phyloP scores from a whole-genome alignment of 2,888 invertebrate genomes.

The Ypsolopha sequella region DNA sequence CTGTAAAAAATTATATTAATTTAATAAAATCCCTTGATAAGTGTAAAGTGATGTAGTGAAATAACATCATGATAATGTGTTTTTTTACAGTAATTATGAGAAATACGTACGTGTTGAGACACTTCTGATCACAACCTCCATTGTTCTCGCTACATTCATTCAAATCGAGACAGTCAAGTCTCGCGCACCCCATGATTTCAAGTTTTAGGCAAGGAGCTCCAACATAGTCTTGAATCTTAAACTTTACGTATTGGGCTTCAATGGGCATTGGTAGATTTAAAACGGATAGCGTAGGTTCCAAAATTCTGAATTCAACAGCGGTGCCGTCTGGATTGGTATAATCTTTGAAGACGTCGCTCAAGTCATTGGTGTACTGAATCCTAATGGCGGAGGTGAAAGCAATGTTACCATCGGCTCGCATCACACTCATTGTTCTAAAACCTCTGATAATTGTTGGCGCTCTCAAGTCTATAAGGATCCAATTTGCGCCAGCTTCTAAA shows the following conservation, averaged over 20 bases:
- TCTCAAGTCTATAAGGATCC: constrained; percentile 88
- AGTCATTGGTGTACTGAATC: constrained; percentile 88
- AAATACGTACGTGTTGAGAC: constrained; percentile 77
- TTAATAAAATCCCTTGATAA: not conserved
- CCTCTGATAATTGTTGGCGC: constrained; percentile 91
- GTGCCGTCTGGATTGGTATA: constrained; percentile 94
- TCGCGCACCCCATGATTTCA: constrained; percentile 93
- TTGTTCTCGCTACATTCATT: constrained; percentile 90
- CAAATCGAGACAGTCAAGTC: constrained; percentile 89
- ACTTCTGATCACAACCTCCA: constrained; percentile 95
- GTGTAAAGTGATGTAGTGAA: not conserved
- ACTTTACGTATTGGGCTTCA: constrained; percentile 89
- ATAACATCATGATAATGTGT: not conserved
- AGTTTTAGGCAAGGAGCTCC: constrained; percentile 90
- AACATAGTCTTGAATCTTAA: constrained; percentile 88
- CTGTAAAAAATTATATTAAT: constrained; percentile 35
- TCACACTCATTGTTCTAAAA: constrained; percentile 91
- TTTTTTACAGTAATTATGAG: not conserved
- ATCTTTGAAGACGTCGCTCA: constrained; percentile 91
- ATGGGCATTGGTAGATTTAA: constrained; percentile 91
- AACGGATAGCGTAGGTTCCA: constrained; percentile 92
- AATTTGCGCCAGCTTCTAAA: constrained; percentile 88
- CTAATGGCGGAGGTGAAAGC: constrained; percentile 93
- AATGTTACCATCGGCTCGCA: constrained; percentile 83
- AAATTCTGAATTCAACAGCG: constrained; percentile 90